phyloP scores from a whole-genome alignment of 2,888 invertebrate species.

The Priocnemis perturbator region DNA sequence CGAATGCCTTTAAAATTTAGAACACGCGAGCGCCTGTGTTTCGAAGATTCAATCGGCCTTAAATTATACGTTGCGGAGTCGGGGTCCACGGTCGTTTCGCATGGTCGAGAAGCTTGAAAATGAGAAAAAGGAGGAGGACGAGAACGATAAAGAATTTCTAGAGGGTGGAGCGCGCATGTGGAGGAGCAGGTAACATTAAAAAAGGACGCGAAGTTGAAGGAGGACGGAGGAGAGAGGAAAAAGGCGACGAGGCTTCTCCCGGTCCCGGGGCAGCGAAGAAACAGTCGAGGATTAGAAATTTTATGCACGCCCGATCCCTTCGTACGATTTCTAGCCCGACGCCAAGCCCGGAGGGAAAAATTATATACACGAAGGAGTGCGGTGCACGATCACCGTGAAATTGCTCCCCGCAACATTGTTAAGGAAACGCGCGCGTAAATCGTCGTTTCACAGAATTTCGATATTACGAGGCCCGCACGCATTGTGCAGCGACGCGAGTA shows the following conservation, averaged over 20 bases:
- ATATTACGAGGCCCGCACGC: too few relatives aligned
- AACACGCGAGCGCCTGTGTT: constrained; percentile 28
- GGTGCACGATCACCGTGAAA: too few relatives aligned
- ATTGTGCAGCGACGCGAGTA: too few relatives aligned
- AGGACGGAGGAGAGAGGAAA: background rate
- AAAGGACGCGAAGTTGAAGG: background rate
- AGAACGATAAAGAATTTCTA: constrained; percentile 44
- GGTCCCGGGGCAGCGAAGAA: background rate
- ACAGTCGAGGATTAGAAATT: background rate
- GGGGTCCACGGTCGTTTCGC: constrained; percentile 28
- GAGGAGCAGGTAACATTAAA: background rate
- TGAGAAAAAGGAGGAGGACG: constrained; percentile 31
- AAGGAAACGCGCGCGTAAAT: too few relatives aligned
- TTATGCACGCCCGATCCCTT: too few relatives aligned
- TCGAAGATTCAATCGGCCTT: constrained; percentile 43
- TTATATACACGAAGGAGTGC: too few relatives aligned
- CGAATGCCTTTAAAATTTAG: constrained; percentile 13
- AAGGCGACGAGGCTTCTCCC: background rate
- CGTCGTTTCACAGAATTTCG: too few relatives aligned
- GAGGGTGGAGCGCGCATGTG: background rate
- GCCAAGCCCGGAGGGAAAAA: too few relatives aligned
- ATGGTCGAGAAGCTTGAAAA: constrained; percentile 28
- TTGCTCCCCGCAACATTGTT: too few relatives aligned
- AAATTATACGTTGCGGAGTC: constrained; percentile 53
- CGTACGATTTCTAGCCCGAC: too few relatives aligned